Evolutionary conservation across 2,888 invertebrate species (phyloP).

Genomic region (Phasia obesa): DNA sequence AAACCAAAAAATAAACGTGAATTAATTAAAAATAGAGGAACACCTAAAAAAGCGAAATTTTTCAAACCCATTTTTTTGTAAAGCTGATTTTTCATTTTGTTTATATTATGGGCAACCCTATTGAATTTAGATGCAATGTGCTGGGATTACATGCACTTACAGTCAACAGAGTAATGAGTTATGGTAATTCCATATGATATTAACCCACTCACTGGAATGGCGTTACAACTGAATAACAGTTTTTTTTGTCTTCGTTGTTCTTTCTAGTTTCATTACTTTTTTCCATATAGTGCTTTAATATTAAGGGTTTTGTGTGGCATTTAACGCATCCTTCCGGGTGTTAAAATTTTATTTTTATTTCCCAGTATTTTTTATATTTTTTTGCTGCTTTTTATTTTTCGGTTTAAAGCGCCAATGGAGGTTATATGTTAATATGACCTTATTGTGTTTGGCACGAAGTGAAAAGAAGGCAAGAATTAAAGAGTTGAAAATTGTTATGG

Average conservation of each 20-base stretch:
- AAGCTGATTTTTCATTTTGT: background rate
- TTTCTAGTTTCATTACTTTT: background rate
- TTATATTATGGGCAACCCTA: background rate
- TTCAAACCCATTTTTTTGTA: too few relatives aligned
- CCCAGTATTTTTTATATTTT: too few relatives aligned
- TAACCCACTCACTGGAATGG: constrained; percentile 32
- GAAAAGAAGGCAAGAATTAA: background rate
- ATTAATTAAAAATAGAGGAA: background rate
- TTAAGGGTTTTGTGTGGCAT: constrained; percentile 5
- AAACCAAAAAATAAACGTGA: background rate
- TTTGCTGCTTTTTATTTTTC: background rate
- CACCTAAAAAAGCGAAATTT: background rate
- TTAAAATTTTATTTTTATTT: constrained; percentile 20
- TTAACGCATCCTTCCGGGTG: constrained; percentile 60
- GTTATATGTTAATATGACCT: constrained; percentile 54
- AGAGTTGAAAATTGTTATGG: constrained; percentile 26
- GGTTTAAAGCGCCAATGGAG: constrained; percentile 27
- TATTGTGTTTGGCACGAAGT: constrained; percentile 38
- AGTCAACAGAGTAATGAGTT: constrained; percentile 23
- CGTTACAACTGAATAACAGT: constrained; percentile 19
- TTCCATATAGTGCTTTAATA: background rate
- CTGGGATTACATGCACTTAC: background rate
- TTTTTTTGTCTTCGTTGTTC: background rate
- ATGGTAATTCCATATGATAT: constrained; percentile 15
- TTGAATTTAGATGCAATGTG: background rate